Conservation (phyloP, 2,113 vertebrate species). For the Oriolus oriolus region DNA sequence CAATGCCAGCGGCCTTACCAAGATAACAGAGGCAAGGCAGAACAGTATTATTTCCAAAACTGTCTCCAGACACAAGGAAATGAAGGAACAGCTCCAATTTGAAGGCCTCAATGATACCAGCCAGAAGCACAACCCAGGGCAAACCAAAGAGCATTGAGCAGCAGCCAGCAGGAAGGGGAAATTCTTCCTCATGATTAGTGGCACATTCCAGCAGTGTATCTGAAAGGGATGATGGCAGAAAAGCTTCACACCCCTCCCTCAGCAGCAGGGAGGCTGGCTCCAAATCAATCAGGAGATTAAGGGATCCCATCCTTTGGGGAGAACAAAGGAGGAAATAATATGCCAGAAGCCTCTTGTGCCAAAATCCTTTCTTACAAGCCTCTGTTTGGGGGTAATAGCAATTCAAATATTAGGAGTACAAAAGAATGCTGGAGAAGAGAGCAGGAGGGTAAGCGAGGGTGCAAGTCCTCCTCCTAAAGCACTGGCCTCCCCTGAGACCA, state of each 20-base stretch:
- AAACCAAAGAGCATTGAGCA: background rate
- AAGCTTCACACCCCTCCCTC: background rate
- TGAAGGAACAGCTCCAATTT: background rate
- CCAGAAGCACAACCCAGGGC: background rate
- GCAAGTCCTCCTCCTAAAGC: background rate
- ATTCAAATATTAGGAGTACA: background rate
- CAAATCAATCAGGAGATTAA: background rate
- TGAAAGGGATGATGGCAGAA: background rate
- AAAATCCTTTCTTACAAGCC: background rate
- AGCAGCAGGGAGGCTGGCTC: background rate
- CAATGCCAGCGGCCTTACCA: rapidly evolving
- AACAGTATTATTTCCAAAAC: background rate
- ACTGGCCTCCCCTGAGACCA: background rate
- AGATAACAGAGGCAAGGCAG: background rate
- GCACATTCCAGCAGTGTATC: background rate
- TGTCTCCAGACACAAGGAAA: background rate
- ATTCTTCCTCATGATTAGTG: background rate
- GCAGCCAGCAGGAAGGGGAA: background rate
- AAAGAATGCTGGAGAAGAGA: background rate
- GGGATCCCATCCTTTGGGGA: background rate
- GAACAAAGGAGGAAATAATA: background rate
- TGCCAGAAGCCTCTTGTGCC: background rate
- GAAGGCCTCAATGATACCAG: background rate
- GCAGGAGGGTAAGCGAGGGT: background rate
- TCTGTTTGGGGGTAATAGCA: background rate